Percentiles rank a stretch among this genome's conserved stretches.
phyloP scores from a whole-genome alignment of 2,113 vertebrate genomes.

The Larimichthys polyactis region DNA sequence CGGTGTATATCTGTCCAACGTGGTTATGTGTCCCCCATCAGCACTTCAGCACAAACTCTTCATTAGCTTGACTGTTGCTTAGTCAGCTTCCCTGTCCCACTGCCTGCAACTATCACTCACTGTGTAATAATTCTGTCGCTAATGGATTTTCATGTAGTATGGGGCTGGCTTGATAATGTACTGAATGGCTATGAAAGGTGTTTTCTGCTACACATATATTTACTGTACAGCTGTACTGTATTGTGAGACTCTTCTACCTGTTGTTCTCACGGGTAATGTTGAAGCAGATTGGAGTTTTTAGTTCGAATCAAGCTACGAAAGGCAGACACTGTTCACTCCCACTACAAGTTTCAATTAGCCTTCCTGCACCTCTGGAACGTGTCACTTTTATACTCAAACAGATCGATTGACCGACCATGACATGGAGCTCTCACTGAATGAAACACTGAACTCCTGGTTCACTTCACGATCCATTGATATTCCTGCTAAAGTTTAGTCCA shows the following conservation, averaged over 20 bases:
- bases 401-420: too few relatives aligned
- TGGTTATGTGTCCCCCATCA: slow-evolving; percentile 73
- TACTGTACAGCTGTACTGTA: slow-evolving; percentile 4
- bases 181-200: slow-evolving; percentile 61
- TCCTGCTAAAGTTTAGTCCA: too few relatives aligned
- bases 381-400: too few relatives aligned
- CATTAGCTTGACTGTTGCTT: slow-evolving; percentile 72
- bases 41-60: slow-evolving; percentile 51
- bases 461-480: too few relatives aligned
- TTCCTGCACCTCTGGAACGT: too few relatives aligned
- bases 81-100: slow-evolving; percentile 71
- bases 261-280: not conserved
- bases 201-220: slow-evolving; percentile 28
- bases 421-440: too few relatives aligned
- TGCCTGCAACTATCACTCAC: slow-evolving; percentile 65
- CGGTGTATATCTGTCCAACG: slow-evolving; percentile 64
- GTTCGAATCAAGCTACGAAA: not conserved
- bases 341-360: too few relatives aligned
- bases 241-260: not conserved
- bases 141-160: slow-evolving; percentile 49
- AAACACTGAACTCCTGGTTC: too few relatives aligned
- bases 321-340: not conserved
- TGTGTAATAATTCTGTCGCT: slow-evolving; percentile 58
- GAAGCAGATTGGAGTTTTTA: slow-evolving; percentile 67
- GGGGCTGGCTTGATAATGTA: slow-evolving; percentile 50